Percentiles rank a stretch among this genome's conserved stretches.
phyloP scores from a whole-genome alignment of 2,113 vertebrate species.

The Melanerpes aurifrons region DNA sequence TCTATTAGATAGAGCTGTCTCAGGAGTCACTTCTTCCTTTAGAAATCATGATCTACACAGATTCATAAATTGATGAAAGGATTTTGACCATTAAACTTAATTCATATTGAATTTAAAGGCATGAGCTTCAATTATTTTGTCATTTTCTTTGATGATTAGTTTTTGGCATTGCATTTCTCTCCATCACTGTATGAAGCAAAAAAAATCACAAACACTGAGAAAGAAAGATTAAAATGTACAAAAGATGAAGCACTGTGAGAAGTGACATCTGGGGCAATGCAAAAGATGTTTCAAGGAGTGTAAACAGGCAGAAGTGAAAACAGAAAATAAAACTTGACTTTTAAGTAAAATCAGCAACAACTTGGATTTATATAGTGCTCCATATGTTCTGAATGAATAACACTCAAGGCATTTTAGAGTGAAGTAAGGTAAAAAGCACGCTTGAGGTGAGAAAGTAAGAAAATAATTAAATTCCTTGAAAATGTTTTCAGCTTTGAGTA shows the following conservation, averaged over 20 bases:
- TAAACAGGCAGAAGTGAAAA: constrained; percentile 74
- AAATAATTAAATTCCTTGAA: constrained; percentile 73
- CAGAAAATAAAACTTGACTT: constrained; percentile 76
- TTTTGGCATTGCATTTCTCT: constrained; percentile 55
- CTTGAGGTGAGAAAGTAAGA: constrained; percentile 33
- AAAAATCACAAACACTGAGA: constrained; percentile 22
- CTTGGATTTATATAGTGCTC: constrained; percentile 73
- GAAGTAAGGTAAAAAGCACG: constrained; percentile 55
- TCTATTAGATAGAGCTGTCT: constrained; percentile 74
- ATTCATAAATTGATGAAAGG: constrained; percentile 70
- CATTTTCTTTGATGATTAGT: constrained; percentile 73
- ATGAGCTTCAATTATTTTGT: constrained; percentile 68
- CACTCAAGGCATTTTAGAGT: constrained; percentile 53
- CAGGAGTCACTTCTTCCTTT: constrained; percentile 66
- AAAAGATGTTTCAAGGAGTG: constrained; percentile 61
- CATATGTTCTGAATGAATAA: constrained; percentile 73
- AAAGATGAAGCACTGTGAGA: constrained; percentile 29
- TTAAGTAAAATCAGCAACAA: constrained; percentile 78
- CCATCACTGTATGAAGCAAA: constrained; percentile 12
- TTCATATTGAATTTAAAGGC: constrained; percentile 74
- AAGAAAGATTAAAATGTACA: constrained; percentile 45
- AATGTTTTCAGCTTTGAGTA: constrained; percentile 68
- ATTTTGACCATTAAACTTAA: constrained; percentile 77
- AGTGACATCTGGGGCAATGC: constrained; percentile 42
- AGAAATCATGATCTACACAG: constrained; percentile 73